phyloP scores from a whole-genome alignment of 2,797 vertebrate species.

The Pangasius mekongensis region DNA sequence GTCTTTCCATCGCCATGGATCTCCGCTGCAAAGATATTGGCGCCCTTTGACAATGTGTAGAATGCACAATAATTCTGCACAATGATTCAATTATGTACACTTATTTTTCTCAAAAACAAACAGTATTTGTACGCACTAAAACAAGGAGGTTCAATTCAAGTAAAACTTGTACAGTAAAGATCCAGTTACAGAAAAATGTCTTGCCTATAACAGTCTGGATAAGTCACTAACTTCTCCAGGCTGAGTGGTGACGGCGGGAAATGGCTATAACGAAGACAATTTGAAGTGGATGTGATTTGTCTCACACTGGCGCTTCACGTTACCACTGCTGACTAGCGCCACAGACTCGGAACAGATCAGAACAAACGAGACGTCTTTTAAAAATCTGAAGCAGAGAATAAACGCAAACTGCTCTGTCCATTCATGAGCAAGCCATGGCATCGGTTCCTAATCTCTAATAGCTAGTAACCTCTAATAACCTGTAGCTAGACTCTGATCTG shows the following conservation, averaged over 20 bases:
- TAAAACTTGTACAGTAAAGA: not conserved
- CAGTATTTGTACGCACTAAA: not conserved
- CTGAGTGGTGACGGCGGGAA: not conserved
- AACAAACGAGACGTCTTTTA: not conserved
- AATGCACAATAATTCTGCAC: not conserved
- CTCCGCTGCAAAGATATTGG: not conserved
- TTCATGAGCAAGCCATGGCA: not conserved
- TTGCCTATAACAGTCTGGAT: not conserved
- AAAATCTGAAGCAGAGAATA: not conserved
- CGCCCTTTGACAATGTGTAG: not conserved
- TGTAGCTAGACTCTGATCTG: not conserved
- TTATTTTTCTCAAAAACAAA: not conserved
- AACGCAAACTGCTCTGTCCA: not conserved
- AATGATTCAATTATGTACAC: not conserved
- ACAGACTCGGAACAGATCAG: not conserved
- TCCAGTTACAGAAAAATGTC: not conserved
- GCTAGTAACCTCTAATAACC: not conserved
- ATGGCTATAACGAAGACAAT: not conserved
- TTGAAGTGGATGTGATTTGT: not conserved
- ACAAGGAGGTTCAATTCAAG: not conserved
- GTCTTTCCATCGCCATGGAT: not conserved
- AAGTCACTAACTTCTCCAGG: not conserved
- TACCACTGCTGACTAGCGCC: not conserved
- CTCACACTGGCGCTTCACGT: not conserved
- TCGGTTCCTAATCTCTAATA: not conserved